These are phyloP conservation scores for Halictus ligatus DNA, from an alignment of 2,888 invertebrate genomes.

Conservation along the genomic window DNA sequence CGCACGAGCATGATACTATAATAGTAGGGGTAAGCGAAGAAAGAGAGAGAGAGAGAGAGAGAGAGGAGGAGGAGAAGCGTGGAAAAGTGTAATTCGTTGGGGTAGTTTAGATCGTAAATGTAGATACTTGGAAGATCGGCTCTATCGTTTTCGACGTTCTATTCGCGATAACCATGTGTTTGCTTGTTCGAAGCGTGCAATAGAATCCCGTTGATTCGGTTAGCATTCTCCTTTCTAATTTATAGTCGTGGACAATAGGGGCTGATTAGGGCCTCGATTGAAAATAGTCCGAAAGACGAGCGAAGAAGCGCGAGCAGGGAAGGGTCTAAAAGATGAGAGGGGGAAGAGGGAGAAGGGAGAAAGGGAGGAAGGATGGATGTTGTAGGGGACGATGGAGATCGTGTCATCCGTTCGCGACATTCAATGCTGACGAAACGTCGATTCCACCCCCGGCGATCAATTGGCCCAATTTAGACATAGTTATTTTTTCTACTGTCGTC, in stretches of 20 bases:
- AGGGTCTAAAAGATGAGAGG: neutral
- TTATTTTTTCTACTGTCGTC: constrained; percentile 55
- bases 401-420: constrained; percentile 22
- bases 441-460: constrained; percentile 63
- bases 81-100: neutral
- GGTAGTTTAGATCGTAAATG: neutral
- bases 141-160: neutral
- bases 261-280: constrained; percentile 49
- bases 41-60: neutral
- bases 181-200: neutral
- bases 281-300: constrained; percentile 33
- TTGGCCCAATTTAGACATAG: constrained; percentile 69
- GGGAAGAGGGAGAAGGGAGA: neutral
- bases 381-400: neutral
- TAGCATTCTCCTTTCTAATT: constrained; percentile 39
- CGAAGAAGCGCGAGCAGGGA: neutral
- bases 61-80: neutral
- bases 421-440: constrained; percentile 56
- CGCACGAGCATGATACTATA: neutral
- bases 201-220: constrained; percentile 24
- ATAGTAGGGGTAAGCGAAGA: neutral
- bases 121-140: neutral
- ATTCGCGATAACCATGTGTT: neutral
- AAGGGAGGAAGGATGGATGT: neutral
- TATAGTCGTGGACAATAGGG: constrained; percentile 42